Conservation (phyloP, 2,113 vertebrate genomes). For the Alces alces region DNA sequence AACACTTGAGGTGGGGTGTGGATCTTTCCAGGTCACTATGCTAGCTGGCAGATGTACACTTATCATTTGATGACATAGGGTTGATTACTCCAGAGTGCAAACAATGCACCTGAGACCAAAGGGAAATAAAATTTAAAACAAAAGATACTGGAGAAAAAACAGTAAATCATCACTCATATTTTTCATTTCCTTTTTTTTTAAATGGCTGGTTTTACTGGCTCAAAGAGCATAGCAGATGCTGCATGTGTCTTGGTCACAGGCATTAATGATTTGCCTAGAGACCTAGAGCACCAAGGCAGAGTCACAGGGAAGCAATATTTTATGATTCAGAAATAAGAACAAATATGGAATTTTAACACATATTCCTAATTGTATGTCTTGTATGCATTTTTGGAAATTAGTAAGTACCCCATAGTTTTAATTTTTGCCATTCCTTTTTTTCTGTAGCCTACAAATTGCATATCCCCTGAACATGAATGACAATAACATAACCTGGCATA, state of each 20-base stretch:
- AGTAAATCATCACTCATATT: conserved; percentile 41
- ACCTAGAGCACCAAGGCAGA: not conserved
- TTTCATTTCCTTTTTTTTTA: conserved; percentile 51
- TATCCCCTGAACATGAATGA: not conserved
- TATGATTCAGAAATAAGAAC: not conserved
- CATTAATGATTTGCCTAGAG: conserved; percentile 41
- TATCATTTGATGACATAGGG: not conserved
- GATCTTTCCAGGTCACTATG: not conserved
- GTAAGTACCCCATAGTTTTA: not conserved
- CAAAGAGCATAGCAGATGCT: conserved; percentile 28
- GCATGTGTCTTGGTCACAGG: conserved; percentile 27
- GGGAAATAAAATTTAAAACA: conserved; percentile 34
- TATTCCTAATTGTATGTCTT: not conserved
- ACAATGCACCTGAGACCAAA: conserved; percentile 33
- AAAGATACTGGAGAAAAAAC: not conserved
- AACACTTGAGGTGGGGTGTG: not conserved
- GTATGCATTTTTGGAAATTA: not conserved
- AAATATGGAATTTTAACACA: not conserved
- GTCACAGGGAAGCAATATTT: not conserved
- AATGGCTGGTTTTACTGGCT: conserved; percentile 55
- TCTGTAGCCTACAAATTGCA: not conserved
- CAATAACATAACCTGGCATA: not conserved
- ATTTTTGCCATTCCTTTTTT: not conserved
- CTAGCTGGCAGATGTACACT: not conserved
- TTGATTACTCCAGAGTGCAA: not conserved